Evolutionary conservation across 1,140 invertebrate genomes (phyloP).

Genomic region (Anoplophora glabripennis): DNA sequence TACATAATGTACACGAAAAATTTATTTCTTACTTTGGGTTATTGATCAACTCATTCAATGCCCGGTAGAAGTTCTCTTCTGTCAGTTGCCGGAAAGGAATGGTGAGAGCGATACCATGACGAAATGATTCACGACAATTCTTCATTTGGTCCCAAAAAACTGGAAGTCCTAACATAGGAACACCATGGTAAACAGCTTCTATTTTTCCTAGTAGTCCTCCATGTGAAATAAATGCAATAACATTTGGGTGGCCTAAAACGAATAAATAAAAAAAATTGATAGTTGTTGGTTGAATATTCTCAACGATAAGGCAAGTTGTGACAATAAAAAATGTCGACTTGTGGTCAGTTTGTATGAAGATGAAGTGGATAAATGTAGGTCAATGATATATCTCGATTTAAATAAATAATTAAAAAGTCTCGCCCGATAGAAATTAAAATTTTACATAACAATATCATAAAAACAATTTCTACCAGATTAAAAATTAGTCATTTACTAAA

Average conservation of each 20-base stretch:
- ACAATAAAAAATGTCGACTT: background rate
- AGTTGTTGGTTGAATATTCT: too few species aligned
- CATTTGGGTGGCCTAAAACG: slow-evolving; percentile 50
- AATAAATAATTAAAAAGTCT: background rate
- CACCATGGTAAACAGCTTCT: slow-evolving; percentile 53
- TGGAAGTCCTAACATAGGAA: slow-evolving; percentile 52
- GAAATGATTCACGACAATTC: slow-evolving; percentile 38
- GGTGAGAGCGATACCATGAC: slow-evolving; percentile 29
- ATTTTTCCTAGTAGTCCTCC: slow-evolving; percentile 55
- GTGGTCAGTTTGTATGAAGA: background rate
- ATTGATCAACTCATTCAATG: slow-evolving; percentile 41
- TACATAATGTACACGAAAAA: too few species aligned
- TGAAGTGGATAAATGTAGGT: background rate
- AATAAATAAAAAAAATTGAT: slow-evolving; percentile 1
- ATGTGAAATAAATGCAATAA: slow-evolving; percentile 55
- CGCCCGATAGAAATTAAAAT: background rate
- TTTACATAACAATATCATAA: too few species aligned
- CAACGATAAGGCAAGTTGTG: background rate
- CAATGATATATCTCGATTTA: background rate
- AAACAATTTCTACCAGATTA: too few species aligned
- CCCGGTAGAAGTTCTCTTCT: slow-evolving; percentile 34
- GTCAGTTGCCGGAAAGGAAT: slow-evolving; percentile 44
- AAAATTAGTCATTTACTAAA: too few species aligned
- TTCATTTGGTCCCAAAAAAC: slow-evolving; percentile 43
- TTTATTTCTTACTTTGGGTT: slow-evolving; percentile 44